Conservation (phyloP, 2,113 vertebrate genomes). For the Silurus glanis region DNA sequence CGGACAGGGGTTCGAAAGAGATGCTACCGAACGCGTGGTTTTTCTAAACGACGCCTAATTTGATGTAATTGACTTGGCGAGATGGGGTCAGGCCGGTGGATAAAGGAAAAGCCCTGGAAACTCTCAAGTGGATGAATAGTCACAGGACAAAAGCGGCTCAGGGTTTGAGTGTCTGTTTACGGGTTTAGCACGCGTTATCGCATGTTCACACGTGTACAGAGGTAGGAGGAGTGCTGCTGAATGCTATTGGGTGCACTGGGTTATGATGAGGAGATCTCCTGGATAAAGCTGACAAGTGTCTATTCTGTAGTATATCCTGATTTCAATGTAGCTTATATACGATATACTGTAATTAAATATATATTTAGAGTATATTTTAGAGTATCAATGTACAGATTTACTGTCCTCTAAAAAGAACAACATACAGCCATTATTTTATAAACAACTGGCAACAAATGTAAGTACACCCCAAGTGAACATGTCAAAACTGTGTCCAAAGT, state of each 20-base stretch:
- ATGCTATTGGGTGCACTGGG: no score
- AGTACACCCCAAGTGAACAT: no score
- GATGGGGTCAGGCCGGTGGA: constrained; percentile 46
- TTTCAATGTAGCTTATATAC: no score
- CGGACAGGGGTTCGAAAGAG: constrained; percentile 30
- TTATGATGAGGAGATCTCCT: not conserved
- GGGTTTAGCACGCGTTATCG: no score
- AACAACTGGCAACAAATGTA: no score
- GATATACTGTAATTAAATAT: no score
- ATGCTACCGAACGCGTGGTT: constrained; percentile 38
- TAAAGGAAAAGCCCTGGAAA: constrained; percentile 7
- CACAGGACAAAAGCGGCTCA: constrained; percentile 1
- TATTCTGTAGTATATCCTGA: not conserved
- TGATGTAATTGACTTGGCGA: constrained; percentile 55
- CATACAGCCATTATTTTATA: no score
- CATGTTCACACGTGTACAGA: not conserved
- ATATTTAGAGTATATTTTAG: no score
- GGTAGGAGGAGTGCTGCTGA: not conserved
- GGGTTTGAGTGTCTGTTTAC: constrained; percentile 28
- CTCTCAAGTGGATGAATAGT: constrained; percentile 31
- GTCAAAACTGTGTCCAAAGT: no score
- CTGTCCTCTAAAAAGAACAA: no score
- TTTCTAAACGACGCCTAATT: constrained; percentile 48
- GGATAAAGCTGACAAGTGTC: not conserved
- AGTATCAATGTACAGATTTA: no score